Percentiles rank a stretch among this genome's conserved stretches.
Conservation (phyloP, 2,888 invertebrate genomes). For the Ormyrus thymus region DNA sequence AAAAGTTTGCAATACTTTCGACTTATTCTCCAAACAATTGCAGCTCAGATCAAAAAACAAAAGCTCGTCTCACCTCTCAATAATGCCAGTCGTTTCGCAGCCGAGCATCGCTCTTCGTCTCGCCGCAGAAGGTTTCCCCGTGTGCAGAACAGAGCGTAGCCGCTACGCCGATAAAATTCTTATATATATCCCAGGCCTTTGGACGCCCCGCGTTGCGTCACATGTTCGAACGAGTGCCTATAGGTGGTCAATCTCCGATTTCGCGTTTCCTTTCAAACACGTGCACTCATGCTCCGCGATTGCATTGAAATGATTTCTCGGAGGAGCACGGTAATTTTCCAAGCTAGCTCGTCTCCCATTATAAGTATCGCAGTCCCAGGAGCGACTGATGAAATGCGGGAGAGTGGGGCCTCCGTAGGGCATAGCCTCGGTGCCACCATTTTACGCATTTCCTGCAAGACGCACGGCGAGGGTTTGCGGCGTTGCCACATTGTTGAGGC, state of each 20-base stretch:
- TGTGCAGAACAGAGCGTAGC: not conserved
- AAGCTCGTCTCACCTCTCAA: slow-evolving; percentile 14
- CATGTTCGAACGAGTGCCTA: not conserved
- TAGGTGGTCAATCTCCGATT: no score
- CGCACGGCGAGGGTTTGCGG: not conserved
- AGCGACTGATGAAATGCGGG: no score
- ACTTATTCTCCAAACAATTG: not conserved
- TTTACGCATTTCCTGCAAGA: slow-evolving; percentile 1
- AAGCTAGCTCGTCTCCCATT: no score
- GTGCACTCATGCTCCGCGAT: no score
- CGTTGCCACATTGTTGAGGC: not conserved
- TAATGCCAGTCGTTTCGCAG: not conserved
- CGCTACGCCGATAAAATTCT: not conserved
- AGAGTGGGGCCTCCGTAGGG: not conserved
- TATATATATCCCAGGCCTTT: not conserved
- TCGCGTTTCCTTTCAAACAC: no score
- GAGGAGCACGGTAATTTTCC: no score
- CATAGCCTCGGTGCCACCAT: slow-evolving; percentile 28
- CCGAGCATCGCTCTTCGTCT: not conserved
- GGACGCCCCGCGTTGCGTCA: not conserved
- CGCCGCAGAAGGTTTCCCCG: not conserved
- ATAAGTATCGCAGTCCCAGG: no score
- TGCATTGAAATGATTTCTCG: no score
- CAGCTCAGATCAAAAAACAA: slow-evolving; percentile 1
- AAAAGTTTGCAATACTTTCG: not conserved